Percentiles rank a stretch among this genome's conserved stretches.
These are phyloP conservation scores for Drymonia ruficornis DNA, from an alignment of 2,888 invertebrate genomes.

Conservation along the genomic window DNA sequence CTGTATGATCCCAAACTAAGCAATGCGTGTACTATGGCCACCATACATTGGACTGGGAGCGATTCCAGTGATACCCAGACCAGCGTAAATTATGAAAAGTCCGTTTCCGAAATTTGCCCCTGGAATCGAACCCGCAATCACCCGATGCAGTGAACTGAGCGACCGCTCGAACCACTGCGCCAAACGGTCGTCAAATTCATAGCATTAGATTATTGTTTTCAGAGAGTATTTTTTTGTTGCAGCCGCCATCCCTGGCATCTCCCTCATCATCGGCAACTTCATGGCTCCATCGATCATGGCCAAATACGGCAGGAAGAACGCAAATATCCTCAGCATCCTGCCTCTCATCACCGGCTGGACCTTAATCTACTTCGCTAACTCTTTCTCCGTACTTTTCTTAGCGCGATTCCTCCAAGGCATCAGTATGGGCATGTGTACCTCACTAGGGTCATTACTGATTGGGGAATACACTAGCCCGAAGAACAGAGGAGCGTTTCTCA, in stretches of 20 bases:
- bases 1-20: too few relatives aligned
- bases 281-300: conserved; percentile 67
- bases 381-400: conserved; percentile 57
- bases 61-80: too few relatives aligned
- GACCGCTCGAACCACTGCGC: too few relatives aligned
- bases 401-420: conserved; percentile 71
- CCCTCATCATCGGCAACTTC: conserved; percentile 51
- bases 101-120: too few relatives aligned
- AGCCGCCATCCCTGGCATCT: conserved; percentile 55
- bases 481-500: conserved; percentile 85
- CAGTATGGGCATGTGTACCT: conserved; percentile 79
- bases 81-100: too few relatives aligned
- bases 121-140: too few relatives aligned
- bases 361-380: conserved; percentile 57
- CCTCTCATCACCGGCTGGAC: conserved; percentile 80
- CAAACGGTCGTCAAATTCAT: too few relatives aligned
- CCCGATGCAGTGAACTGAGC: too few relatives aligned
- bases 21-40: too few relatives aligned
- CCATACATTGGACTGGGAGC: too few relatives aligned
- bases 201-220: neutral
- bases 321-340: conserved; percentile 70
- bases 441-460: conserved; percentile 76
- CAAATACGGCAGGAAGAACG: conserved; percentile 73
- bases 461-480: conserved; percentile 84
- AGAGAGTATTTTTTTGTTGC: conserved; percentile 24